These are phyloP conservation scores for Tylochromis polylepis DNA, from an alignment of 2,113 vertebrate genomes.

Conservation along the genomic window DNA sequence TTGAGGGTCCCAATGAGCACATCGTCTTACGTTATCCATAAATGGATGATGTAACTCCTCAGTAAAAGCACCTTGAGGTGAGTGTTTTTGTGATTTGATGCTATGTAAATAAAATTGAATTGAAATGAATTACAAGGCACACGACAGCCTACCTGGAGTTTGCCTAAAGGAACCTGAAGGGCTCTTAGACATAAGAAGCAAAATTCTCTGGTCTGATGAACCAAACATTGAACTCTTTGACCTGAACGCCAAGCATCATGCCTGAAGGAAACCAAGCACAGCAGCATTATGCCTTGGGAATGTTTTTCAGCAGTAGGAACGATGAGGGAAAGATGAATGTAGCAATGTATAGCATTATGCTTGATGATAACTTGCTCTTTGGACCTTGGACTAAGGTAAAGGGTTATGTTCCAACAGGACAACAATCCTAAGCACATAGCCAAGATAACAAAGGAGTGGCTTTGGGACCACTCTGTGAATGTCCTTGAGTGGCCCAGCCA, in stretches of 20 bases:
- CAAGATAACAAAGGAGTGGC: background rate
- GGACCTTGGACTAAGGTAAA: background rate
- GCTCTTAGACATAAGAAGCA: background rate
- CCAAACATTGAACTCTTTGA: background rate
- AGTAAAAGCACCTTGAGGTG: background rate
- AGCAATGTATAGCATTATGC: background rate
- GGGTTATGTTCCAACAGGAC: background rate
- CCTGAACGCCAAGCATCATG: background rate
- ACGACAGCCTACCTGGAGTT: background rate
- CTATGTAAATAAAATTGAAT: background rate
- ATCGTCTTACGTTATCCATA: background rate
- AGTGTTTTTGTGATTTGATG: background rate
- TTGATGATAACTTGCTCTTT: background rate
- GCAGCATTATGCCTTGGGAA: background rate
- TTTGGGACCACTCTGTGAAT: background rate
- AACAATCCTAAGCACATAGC: background rate
- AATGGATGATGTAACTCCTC: background rate
- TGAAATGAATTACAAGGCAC: background rate
- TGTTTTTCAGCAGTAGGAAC: background rate
- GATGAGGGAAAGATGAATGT: background rate
- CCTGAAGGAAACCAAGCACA: background rate
- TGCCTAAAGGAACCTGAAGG: background rate
- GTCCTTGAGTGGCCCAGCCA: background rate
- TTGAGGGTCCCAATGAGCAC: background rate
- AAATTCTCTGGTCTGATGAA: background rate